These are phyloP conservation scores for Empis livida DNA, from an alignment of 2,888 invertebrate species.

Conservation along the genomic window DNA sequence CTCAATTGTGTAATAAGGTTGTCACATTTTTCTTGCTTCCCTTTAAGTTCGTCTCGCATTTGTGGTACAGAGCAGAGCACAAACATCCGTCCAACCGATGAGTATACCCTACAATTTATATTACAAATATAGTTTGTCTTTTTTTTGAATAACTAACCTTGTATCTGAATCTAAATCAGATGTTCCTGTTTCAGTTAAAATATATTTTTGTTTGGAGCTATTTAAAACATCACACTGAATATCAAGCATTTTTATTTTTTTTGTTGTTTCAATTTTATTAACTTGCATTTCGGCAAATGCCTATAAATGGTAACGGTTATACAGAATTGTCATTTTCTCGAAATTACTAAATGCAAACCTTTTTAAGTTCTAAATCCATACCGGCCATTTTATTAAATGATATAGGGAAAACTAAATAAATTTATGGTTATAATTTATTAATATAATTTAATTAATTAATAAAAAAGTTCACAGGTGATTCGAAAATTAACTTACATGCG, in stretches of 20 bases:
- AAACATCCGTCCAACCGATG: constrained; percentile 70
- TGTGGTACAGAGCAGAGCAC: constrained; percentile 49
- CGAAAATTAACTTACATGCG: too few species aligned
- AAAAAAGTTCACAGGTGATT: too few species aligned
- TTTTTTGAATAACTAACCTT: constrained; percentile 18
- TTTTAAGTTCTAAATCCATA: constrained; percentile 35
- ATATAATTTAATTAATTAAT: too few species aligned
- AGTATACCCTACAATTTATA: constrained; percentile 34
- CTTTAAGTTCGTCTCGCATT: constrained; percentile 47
- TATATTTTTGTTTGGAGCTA: constrained; percentile 54
- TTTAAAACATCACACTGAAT: constrained; percentile 61
- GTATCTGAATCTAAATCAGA: constrained; percentile 28
- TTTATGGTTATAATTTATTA: too few species aligned
- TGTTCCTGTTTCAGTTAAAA: constrained; percentile 48
- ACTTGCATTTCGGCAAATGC: constrained; percentile 69
- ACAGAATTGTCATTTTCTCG: too few species aligned
- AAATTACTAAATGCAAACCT: constrained; percentile 19
- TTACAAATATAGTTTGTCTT: too few species aligned
- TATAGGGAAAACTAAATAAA: too few species aligned
- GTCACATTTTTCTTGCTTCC: constrained; percentile 44
- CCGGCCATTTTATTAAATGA: constrained; percentile 23
- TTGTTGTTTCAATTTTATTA: constrained; percentile 62
- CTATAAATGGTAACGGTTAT: constrained; percentile 26
- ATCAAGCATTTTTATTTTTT: constrained; percentile 62
- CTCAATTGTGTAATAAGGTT: constrained; percentile 58